Evolutionary conservation across 2,113 vertebrate genomes (phyloP), one percentile per base, ranked within the genome.

Genomic region (Corythoichthys haematopterus): DNA sequence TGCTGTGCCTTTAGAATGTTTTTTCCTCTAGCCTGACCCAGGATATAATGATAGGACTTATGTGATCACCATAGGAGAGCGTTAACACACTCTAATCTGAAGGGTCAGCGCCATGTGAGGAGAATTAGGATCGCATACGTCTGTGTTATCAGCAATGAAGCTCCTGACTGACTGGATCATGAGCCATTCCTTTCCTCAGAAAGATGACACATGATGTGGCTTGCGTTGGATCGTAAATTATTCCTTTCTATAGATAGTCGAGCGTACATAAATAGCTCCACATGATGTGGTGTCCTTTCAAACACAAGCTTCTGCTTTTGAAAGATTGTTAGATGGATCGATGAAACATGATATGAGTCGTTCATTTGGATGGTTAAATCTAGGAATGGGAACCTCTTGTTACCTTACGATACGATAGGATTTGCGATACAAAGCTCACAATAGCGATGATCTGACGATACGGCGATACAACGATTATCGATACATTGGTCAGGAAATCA

Each of bases 31-130:
- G 80, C 64, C 75, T 91, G 87, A 90, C 84, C 88, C 77, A 76
- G 74, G 80, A 70, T 77, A 71, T 91, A 88, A 85, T 89, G 88
- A 91, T 91, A 91, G 85, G 76, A 76, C 62, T 87, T 85, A 90
- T 88, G 83, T 89, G 86, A 86, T 85, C 83, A 80, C 76, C 78
- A 88, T 84, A 79, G 74, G 81, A 84, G 81, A 85, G 81, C 65
- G 83, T 83, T 88, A 82, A 77, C 75, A 74, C 69, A 76, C 66
- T 46, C 75, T 90, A 91, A 91, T 88, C 89, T 78, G 72, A 84
- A 70, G 66, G 85, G 71, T 78, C 80, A 64, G 53, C 67, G 69
- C 78, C 68, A 52, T 62, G 11, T 16, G 1, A 64, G 75, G 14
- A 78, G 85, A 78, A 80, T 80, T 83, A 70, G 74, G 69, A 66